phyloP scores from a whole-genome alignment of 2,113 vertebrate genomes.

The Dromaius novaehollandiae region DNA sequence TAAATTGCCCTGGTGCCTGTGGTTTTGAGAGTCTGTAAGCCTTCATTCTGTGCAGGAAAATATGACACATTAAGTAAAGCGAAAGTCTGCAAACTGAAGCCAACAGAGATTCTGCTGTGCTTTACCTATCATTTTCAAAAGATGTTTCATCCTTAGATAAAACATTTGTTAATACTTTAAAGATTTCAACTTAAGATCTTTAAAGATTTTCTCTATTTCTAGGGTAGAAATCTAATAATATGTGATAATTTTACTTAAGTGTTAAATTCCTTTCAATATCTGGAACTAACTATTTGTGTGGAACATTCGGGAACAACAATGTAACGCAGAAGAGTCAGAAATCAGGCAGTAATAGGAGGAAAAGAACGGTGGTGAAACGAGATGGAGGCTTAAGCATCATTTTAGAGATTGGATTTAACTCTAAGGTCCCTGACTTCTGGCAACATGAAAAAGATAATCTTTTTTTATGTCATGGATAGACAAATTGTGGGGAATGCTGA shows the following conservation, averaged over 20 bases:
- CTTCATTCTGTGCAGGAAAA: background rate
- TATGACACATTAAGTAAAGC: background rate
- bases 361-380: background rate
- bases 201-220: constrained; percentile 54
- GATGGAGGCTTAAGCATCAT: background rate
- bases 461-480: constrained; percentile 21
- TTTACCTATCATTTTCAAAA: constrained; percentile 67
- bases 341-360: background rate
- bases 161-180: constrained; percentile 75
- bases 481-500: background rate
- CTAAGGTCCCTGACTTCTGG: background rate
- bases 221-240: constrained; percentile 33
- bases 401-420: constrained; percentile 24
- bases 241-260: constrained; percentile 65
- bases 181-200: constrained; percentile 66
- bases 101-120: constrained; percentile 10
- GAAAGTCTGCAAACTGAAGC: constrained; percentile 25
- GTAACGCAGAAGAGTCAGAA: background rate
- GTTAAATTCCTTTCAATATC: constrained; percentile 29
- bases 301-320: background rate
- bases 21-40: background rate
- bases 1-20: background rate
- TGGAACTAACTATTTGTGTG: background rate
- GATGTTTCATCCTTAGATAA: constrained; percentile 73
- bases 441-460: constrained; percentile 29